Base-by-base conservation (phyloP, 1,140 invertebrate genomes). In the Sesamia nonagrioides region DNA sequence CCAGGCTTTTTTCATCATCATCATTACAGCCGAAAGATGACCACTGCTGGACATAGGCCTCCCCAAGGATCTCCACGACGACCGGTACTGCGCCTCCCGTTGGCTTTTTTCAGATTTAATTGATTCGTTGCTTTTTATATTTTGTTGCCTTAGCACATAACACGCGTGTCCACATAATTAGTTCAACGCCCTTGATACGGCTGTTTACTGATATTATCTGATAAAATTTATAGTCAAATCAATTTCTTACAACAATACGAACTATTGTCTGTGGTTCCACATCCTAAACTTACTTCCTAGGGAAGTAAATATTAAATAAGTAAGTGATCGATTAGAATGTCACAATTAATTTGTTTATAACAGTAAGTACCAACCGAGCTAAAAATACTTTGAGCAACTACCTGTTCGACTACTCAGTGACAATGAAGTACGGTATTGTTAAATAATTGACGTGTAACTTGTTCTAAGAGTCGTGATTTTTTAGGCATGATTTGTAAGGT, bases 281-380 rank as follows among this genome's bases (percentile, higher is more conserved):
- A 37, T 61, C n/a, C 71, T 42, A n/a, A 72, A 61, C 17, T 63
- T n/a, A 61, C 73, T 76, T 48, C 60, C 60, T 76, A 52, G 27
- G 73, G 73, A 76, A 76, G 58, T 76, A 37, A 63, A 18, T 61
- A 52, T 76, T 60, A 50, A 76, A 73, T 42, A 54, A 54, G 21
- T 13, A 0, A 54, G 6, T 58, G 54, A 56, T 58, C 27, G 50
- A 58, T 73, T 58, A 42, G 52, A 73, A 73, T 42, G 71, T 42
- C 54, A 58, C 50, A 52, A 60, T 58, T 61, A 61, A 61, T 48
- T 40, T 54, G 18, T 54, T 50, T 50, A 27, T 76, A 61, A 54
- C 66, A 69, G 40, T 69, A 50, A 27, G 21, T n/a, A n/a, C n/a
- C n/a, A n/a, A n/a, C n/a, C n/a, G 3, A 50, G 45, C 58, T 52